Base-by-base conservation (phyloP, 2,888 invertebrate genomes). In the Azorinus chamasolen region DNA sequence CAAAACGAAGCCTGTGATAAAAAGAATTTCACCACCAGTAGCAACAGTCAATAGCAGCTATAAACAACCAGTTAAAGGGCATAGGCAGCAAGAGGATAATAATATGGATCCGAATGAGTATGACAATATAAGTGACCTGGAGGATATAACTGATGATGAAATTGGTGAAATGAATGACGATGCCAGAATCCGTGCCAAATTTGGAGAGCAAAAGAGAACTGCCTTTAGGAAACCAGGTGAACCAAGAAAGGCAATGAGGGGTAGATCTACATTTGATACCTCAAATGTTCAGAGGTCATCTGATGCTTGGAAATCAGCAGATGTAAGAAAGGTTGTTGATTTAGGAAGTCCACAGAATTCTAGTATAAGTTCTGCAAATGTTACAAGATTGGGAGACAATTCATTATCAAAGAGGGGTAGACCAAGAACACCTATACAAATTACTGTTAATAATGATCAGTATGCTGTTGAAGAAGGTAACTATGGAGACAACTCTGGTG, bases 121-220 rank as follows among this genome's bases (percentile, higher is more conserved):
- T 68, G 77, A 77, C 20, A 58, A 68, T 62, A 59, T 77, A 27
- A 77, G 77, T 72, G 77, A 77, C 46, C 32, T 72, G 2, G 77
- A 77, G 50, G 72, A 72, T 59, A 55, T 77, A n/a, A 62, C 77
- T n/a, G 77, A 77, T 48, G 77, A 76, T 48, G 73, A 73, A 20
- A 50, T 57, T 39, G 25, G 37, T 55, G 50, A 64, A 8, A 43
- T 8, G 6, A 48, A 18, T 43, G 48, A 45, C 14, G 39, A 37
- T 14, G 53, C 39, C 39, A 41, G 41, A 2, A 32, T 4, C 10
- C 32, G 10, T 4, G 32, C 32, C 10, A 32, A 32, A 32, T 4
- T 4, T 32, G 10, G 32, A 6, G 32, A 10, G 10, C 54, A 22
- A 12, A 77, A 53, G 27, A 66, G 66, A 41, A 65, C 58, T 20